These are phyloP conservation scores for Drosophila pectinifera DNA, from an alignment of 1,140 invertebrate genomes.

Conservation along the genomic window DNA sequence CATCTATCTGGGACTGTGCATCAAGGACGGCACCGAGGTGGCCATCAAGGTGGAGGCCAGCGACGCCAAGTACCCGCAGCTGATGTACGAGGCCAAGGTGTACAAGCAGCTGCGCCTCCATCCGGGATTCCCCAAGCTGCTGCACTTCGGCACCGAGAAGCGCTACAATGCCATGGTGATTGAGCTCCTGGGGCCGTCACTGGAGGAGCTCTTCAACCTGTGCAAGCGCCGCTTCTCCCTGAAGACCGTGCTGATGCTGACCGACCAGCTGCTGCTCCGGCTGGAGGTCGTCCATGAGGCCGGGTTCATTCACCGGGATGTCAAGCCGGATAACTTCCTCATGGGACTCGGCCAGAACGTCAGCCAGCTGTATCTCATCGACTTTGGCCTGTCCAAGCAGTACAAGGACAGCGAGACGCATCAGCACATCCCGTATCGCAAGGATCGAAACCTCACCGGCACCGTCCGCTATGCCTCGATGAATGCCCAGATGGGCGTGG, in stretches of 20 bases:
- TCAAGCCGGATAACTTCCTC: slow-evolving; percentile 99
- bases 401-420: slow-evolving; percentile 95
- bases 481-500: slow-evolving; percentile 91
- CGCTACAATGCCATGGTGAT: slow-evolving; percentile 99
- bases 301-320: slow-evolving; percentile 98
- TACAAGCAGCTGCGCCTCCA: slow-evolving; percentile 98
- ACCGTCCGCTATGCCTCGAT: slow-evolving; percentile 91
- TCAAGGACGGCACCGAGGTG: slow-evolving; percentile 97
- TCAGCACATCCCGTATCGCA: slow-evolving; percentile 98
- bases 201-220: slow-evolving; percentile 99
- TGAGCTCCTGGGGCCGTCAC: slow-evolving; percentile 98
- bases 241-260: slow-evolving; percentile 98
- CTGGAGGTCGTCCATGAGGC: slow-evolving; percentile 98
- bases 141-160: slow-evolving; percentile 98
- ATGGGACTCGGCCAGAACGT: slow-evolving; percentile 98
- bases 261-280: slow-evolving; percentile 98
- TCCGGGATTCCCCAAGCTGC: slow-evolving; percentile 95
- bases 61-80: slow-evolving; percentile 98
- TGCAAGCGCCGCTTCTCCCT: slow-evolving; percentile 97
- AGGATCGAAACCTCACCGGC: slow-evolving; percentile 99
- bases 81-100: slow-evolving; percentile 99
- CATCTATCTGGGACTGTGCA: slow-evolving; percentile 98
- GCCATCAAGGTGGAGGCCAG: slow-evolving; percentile 99
- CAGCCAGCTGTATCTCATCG: slow-evolving; percentile 98
- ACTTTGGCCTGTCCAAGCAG: slow-evolving; percentile 99